Base-by-base conservation (phyloP, 2,797 vertebrate genomes). In the Melanitta fusca region DNA sequence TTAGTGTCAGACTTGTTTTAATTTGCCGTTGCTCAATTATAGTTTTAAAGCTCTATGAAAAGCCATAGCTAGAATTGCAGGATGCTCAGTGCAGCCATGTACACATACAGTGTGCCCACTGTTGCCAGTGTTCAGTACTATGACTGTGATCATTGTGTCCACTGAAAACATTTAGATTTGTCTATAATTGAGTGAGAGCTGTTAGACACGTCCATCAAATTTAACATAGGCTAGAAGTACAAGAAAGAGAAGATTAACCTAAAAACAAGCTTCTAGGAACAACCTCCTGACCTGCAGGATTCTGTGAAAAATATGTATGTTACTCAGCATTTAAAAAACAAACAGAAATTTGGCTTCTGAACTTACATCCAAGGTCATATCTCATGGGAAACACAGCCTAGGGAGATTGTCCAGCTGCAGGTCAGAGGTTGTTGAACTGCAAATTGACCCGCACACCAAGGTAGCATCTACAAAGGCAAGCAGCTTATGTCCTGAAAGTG, bases 401-500 rank as follows among this genome's bases (percentile, higher is more conserved):
- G 47, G 70, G 87, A 74, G 74, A 58, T 57, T 3, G 2, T 80
- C 56, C 69, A 95, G 80, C 83, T 95, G 60, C 38, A 74, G 94
- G 94, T 96, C 97, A 96, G 81, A 85, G 95, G 86, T 84, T 80
- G 45, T 4, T 85, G 91, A 95, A 69, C 93, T 94, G 58, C 78
- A 94, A 71, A 92, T 88, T 97, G 96, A 95, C 94, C 95, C 87
- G 2, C 66, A 61, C 78, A 88, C 72, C 72, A 86, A 91, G 89
- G 92, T 96, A 84, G 56, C 70, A 72, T 49, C 69, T 88, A 65
- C 70, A 89, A 95, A 96, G 72, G 30, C 65, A 72, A 78, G 64
- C 4, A 21, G 53, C n/a, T 45, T 87, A 41, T 60, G 34, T 70
- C 83, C 75, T 88, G 39, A 64, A 32, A 96, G 80, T 80, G 53